Percentiles rank a stretch among this genome's conserved stretches.
phyloP scores from a whole-genome alignment of 30 jellyfish, hydroid and myxozoan species.

The Aurelia aurita complex sp. Pacific region DNA sequence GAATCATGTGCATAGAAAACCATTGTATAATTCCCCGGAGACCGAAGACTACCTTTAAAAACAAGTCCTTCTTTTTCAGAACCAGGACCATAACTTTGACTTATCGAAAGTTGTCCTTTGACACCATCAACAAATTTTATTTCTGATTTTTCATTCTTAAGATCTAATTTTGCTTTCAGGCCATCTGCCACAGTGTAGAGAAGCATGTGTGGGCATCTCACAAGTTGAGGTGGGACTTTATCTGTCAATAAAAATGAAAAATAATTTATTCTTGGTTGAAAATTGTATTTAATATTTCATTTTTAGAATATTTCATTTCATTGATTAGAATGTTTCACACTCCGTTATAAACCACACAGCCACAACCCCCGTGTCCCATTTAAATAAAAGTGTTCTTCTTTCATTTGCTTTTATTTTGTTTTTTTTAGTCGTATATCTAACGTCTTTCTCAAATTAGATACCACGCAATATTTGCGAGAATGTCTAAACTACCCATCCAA shows the following conservation, averaged over 20 bases:
- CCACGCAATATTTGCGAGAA: no score
- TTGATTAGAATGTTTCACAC: no score
- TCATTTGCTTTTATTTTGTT: no score
- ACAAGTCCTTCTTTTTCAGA: neutral
- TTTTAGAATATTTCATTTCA: no score
- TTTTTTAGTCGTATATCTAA: no score
- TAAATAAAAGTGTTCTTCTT: no score
- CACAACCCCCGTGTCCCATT: no score
- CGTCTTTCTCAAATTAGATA: no score
- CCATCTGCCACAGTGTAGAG: slow-evolving; percentile 30
- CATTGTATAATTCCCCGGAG: slow-evolving; percentile 32
- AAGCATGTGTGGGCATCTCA: slow-evolving; percentile 15
- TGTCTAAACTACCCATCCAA: no score
- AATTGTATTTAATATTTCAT: no score
- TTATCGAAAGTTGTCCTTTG: neutral
- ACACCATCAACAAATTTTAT: slow-evolving; percentile 10
- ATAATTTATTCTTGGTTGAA: no score
- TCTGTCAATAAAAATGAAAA: neutral
- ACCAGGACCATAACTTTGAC: neutral
- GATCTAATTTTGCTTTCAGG: neutral
- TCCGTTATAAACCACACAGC: no score
- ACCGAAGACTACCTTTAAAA: neutral
- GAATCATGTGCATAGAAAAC: neutral
- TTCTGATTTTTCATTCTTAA: neutral
- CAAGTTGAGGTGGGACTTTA: slow-evolving; percentile 9